Evolutionary conservation across 2,888 invertebrate species (phyloP).

Genomic region (Yponomeuta sedellus): DNA sequence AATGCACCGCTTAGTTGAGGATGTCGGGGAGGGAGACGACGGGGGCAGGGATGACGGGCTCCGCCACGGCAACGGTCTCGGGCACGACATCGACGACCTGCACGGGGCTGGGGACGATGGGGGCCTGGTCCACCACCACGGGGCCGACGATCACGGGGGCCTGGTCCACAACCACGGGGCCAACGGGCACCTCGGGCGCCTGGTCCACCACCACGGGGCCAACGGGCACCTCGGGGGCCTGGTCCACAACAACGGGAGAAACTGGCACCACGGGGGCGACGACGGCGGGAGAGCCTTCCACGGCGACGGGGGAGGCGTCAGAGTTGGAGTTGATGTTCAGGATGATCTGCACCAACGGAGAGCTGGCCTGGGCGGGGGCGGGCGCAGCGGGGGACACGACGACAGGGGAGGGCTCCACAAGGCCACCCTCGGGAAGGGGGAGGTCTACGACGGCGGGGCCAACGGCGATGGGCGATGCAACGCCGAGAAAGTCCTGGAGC

Average conservation of each 20-base stretch:
- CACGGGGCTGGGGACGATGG: conserved; percentile 23
- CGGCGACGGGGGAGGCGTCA: conserved; percentile 13
- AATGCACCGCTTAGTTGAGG: conserved; percentile 30
- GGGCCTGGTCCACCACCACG: conserved; percentile 12
- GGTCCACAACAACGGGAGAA: conserved; percentile 18
- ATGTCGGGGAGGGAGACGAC: conserved; percentile 37
- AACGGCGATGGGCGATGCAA: conserved; percentile 19
- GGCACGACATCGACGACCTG: conserved; percentile 11
- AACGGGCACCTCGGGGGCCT: conserved; percentile 12
- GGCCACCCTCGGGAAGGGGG: conserved; percentile 26
- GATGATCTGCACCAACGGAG: conserved; percentile 35
- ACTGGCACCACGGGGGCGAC: conserved; percentile 22
- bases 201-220: conserved; percentile 10
- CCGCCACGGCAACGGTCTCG: conserved; percentile 15
- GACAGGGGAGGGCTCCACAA: conserved; percentile 22
- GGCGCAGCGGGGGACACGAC: conserved; percentile 18
- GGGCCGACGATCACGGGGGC: conserved; percentile 22
- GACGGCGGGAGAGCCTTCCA: conserved; percentile 20
- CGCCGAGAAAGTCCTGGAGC: conserved; percentile 30
- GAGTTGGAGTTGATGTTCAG: conserved; percentile 33
- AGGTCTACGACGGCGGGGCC: conserved; percentile 27
- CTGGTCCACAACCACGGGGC: conserved; percentile 16
- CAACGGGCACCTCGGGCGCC: conserved; percentile 3
- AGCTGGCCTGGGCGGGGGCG: conserved; percentile 19
- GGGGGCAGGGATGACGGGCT: conserved; percentile 31